Conservation (phyloP, 1,140 invertebrate species). For the Drosophila parvula region DNA sequence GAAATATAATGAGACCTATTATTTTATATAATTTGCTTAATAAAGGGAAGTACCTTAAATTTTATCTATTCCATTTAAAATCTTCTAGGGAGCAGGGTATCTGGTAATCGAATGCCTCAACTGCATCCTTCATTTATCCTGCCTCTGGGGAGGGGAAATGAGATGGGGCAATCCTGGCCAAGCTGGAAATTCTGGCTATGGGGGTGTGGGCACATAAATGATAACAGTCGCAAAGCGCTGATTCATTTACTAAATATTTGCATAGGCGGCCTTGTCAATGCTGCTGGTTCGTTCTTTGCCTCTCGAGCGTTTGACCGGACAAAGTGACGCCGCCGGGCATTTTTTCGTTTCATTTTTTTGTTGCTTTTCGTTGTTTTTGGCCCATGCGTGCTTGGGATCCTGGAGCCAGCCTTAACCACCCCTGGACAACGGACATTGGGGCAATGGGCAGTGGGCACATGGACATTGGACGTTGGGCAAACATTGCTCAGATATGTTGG, state of each 20-base stretch:
- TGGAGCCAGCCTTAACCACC: conserved; percentile 31
- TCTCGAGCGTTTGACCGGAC: conserved; percentile 60
- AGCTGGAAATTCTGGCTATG: conserved; percentile 36
- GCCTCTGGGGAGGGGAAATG: not conserved
- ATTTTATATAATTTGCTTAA: not conserved
- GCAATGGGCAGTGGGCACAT: not conserved
- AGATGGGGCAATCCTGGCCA: conserved; percentile 28
- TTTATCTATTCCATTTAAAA: accelerated
- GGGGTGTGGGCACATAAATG: conserved; percentile 65
- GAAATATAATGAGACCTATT: no score
- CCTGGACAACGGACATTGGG: conserved; percentile 25
- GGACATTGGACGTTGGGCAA: conserved; percentile 50
- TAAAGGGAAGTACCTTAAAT: not conserved
- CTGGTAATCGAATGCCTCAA: not conserved
- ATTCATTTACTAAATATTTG: conserved; percentile 84
- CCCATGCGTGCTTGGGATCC: conserved; percentile 34
- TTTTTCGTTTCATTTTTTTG: conserved; percentile 43
- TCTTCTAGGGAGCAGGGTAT: not conserved
- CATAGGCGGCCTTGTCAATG: conserved; percentile 83
- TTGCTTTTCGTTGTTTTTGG: conserved; percentile 9
- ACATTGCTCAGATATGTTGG: conserved; percentile 81
- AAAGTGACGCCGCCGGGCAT: conserved; percentile 59
- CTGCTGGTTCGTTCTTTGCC: conserved; percentile 46
- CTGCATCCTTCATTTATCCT: not conserved
- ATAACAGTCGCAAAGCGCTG: conserved; percentile 83